Evolutionary conservation across 2,113 vertebrate genomes (phyloP).

Genomic region (Burhinus oedicnemus): DNA sequence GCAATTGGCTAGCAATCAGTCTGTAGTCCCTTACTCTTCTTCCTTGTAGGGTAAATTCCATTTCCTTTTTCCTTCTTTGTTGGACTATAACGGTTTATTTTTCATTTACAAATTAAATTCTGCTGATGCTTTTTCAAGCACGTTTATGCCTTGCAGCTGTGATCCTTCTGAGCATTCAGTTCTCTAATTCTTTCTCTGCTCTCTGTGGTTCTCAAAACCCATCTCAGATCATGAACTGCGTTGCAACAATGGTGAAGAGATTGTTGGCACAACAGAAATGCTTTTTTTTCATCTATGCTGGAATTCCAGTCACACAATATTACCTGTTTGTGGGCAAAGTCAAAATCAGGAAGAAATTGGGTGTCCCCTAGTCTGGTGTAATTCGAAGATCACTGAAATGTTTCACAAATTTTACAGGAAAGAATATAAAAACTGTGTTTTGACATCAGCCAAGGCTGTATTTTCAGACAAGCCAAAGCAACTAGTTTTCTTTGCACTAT

Average conservation of each 20-base stretch:
- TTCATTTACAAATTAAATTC: neutral
- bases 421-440: neutral
- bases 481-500: neutral
- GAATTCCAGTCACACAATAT: neutral
- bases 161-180: neutral
- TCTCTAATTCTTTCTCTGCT: neutral
- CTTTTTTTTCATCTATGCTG: neutral
- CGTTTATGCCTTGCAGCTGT: neutral
- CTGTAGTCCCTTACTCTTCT: neutral
- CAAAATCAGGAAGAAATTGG: neutral
- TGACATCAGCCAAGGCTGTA: neutral
- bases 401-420: neutral
- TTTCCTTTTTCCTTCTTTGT: neutral
- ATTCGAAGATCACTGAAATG: neutral
- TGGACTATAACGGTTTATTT: neutral
- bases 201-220: neutral
- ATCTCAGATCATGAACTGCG: neutral
- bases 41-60: neutral
- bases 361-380: neutral
- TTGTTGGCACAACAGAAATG: neutral
- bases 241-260: neutral
- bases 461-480: neutral
- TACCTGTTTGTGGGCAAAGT: neutral
- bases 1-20: fast-evolving
- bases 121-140: neutral